These are phyloP conservation scores for Cephalotes varians DNA, from an alignment of 2,888 invertebrate genomes.

Conservation along the genomic window DNA sequence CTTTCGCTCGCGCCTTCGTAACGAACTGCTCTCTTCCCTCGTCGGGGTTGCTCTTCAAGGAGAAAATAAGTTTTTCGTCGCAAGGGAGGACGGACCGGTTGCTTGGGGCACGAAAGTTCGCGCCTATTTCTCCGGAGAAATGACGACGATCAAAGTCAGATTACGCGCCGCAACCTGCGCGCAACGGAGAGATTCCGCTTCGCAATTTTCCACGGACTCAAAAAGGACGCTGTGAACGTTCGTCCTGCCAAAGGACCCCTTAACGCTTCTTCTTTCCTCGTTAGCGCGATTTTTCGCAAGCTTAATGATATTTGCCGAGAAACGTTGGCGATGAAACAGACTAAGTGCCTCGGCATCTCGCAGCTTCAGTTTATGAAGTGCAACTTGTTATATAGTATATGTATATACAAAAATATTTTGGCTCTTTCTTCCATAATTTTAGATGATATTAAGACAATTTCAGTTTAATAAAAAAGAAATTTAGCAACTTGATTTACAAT, in stretches of 20 bases:
- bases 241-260: slow-evolving; percentile 5
- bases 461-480: neutral
- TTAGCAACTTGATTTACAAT: neutral
- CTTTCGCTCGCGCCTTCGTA: slow-evolving; percentile 68
- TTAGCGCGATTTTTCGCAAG: slow-evolving; percentile 50
- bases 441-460: neutral
- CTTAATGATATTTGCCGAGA: slow-evolving; percentile 43
- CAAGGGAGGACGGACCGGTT: slow-evolving; percentile 35
- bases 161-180: slow-evolving; percentile 22
- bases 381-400: too few species aligned
- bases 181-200: slow-evolving; percentile 21
- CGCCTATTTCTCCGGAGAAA: slow-evolving; percentile 61
- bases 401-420: neutral
- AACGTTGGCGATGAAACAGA: neutral
- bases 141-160: slow-evolving; percentile 63
- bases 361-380: neutral
- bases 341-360: slow-evolving; percentile 3
- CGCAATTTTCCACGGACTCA: slow-evolving; percentile 11
- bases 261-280: slow-evolving; percentile 49
- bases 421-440: neutral
- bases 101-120: slow-evolving; percentile 54
- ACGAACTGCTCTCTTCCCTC: slow-evolving; percentile 67
- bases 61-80: slow-evolving; percentile 71
- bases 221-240: slow-evolving; percentile 25
- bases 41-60: slow-evolving; percentile 58